These are phyloP conservation scores for Chauna torquata DNA, from an alignment of 2,113 vertebrate genomes.

Conservation along the genomic window DNA sequence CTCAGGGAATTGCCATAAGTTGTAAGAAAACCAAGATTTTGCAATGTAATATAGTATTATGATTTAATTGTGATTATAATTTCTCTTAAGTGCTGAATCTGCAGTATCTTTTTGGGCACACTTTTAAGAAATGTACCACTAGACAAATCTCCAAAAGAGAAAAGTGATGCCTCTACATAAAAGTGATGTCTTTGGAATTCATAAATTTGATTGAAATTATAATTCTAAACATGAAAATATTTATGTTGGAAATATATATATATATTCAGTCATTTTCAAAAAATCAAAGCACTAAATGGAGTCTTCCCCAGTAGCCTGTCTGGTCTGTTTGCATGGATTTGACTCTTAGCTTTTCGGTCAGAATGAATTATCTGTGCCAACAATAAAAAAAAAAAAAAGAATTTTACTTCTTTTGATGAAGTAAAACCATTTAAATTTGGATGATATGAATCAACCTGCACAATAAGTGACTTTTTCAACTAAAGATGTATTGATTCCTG, in stretches of 20 bases:
- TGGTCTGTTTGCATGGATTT: not conserved
- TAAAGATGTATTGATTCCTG: not conserved
- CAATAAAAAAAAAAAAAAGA: not conserved
- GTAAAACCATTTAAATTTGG: not conserved
- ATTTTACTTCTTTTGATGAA: not conserved
- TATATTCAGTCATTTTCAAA: conserved; percentile 66
- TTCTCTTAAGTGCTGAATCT: conserved; percentile 54
- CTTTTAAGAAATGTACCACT: conserved; percentile 35
- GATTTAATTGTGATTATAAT: conserved; percentile 65
- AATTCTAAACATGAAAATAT: conserved; percentile 60
- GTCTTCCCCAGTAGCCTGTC: not conserved
- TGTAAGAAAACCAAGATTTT: conserved; percentile 54
- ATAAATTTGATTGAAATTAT: conserved; percentile 70
- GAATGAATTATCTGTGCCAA: not conserved
- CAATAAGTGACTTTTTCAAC: not conserved
- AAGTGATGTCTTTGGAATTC: conserved; percentile 47
- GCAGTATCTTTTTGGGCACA: conserved; percentile 7
- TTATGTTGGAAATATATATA: conserved; percentile 47
- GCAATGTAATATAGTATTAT: conserved; percentile 14
- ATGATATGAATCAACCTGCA: not conserved
- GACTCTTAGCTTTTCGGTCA: not conserved
- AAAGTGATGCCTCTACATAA: conserved; percentile 48
- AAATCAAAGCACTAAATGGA: conserved; percentile 54
- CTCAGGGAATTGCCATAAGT: conserved; percentile 28
- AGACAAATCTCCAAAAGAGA: not conserved